Evolutionary conservation across 2,797 vertebrate species (phyloP).

Genomic region (Chelon labrosus): DNA sequence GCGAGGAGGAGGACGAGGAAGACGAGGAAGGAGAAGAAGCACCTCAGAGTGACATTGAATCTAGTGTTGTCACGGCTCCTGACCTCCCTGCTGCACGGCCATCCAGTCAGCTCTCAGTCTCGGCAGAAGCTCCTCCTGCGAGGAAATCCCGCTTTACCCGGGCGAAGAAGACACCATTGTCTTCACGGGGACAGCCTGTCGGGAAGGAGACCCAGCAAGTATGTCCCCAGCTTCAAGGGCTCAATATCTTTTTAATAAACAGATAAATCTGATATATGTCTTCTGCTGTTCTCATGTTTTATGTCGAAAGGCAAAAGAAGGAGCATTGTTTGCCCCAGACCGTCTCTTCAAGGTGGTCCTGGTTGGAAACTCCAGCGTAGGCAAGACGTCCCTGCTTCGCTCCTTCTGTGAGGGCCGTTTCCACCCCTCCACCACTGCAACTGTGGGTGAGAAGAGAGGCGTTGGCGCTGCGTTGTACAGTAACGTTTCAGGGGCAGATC

Average conservation of each 20-base stretch:
- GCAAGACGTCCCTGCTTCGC: constrained; percentile 93
- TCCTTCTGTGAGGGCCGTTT: constrained; percentile 91
- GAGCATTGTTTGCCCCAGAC: constrained; percentile 79
- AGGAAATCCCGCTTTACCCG: constrained; percentile 44
- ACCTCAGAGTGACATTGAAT: constrained; percentile 54
- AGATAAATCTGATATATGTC: background rate
- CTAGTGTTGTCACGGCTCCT: constrained; percentile 14
- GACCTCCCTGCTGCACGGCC: constrained; percentile 1
- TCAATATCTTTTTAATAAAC: no score
- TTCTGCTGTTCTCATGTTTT: background rate
- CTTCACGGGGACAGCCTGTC: constrained; percentile 85
- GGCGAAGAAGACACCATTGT: constrained; percentile 47
- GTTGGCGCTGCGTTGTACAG: background rate
- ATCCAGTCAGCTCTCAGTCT: background rate
- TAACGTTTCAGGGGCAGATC: background rate
- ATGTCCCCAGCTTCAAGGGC: background rate
- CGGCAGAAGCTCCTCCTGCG: background rate
- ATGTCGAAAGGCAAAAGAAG: constrained; percentile 77
- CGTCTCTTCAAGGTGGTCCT: constrained; percentile 94
- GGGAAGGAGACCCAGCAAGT: constrained; percentile 87
- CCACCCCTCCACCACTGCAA: constrained; percentile 87
- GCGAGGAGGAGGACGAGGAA: constrained; percentile 81
- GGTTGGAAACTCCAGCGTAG: constrained; percentile 94
- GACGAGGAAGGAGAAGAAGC: constrained; percentile 53
- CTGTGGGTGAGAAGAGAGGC: constrained; percentile 88